Conservation (phyloP, 2,888 invertebrate species). For the Sceliomorpha sp. region DNA sequence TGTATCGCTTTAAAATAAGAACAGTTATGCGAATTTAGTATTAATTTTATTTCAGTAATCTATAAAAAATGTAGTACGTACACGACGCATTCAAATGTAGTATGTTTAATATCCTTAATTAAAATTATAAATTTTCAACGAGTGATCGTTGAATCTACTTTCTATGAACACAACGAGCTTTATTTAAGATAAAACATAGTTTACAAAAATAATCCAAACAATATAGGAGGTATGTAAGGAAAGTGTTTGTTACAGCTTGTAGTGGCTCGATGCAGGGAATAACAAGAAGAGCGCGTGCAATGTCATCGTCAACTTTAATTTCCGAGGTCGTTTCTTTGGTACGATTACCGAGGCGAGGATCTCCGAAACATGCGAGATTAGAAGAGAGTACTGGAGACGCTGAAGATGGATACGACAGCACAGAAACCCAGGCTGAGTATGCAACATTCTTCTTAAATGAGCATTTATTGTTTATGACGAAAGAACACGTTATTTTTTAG, state of each 20-base stretch:
- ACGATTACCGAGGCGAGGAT: conserved; percentile 78
- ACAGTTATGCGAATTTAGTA: no score
- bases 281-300: conserved; percentile 83
- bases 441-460: no score
- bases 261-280: conserved; percentile 70
- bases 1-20: not conserved
- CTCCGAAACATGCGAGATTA: conserved; percentile 69
- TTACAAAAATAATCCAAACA: not conserved
- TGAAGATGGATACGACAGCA: conserved; percentile 74
- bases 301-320: conserved; percentile 88
- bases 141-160: no score
- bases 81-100: no score
- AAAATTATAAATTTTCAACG: no score
- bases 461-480: no score
- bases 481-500: no score
- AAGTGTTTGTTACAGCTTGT: conserved; percentile 60
- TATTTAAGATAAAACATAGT: not conserved
- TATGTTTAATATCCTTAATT: no score
- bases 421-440: conserved; percentile 74
- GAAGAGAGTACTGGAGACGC: conserved; percentile 67
- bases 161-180: no score
- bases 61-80: no score
- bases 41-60: no score
- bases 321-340: conserved; percentile 90
- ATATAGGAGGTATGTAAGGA: no score